Evolutionary conservation across 2,797 vertebrate species (phyloP).

Genomic region (Myoxocephalus aenaeus): DNA sequence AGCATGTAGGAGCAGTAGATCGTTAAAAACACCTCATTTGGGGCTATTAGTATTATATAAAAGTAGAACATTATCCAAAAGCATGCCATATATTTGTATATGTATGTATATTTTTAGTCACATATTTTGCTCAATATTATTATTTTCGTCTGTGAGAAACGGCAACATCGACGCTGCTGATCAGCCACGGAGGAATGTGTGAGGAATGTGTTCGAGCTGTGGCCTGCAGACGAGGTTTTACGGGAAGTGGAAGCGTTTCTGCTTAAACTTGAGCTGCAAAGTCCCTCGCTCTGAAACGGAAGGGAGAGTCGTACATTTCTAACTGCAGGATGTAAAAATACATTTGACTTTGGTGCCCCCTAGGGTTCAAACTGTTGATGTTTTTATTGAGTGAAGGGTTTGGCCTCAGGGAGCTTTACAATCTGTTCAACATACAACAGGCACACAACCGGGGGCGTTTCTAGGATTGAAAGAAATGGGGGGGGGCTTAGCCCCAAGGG

Average conservation of each 20-base stretch:
- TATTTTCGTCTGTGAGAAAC: background rate
- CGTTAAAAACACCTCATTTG: background rate
- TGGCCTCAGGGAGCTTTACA: background rate
- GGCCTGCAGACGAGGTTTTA: background rate
- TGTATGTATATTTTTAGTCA: too few species aligned
- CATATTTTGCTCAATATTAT: background rate
- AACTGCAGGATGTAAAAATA: background rate
- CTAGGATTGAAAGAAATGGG: too few species aligned
- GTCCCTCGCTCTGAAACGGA: constrained; percentile 16
- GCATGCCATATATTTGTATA: background rate
- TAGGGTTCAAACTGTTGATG: constrained; percentile 11
- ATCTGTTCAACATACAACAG: background rate
- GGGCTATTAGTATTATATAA: background rate
- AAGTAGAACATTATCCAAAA: too few species aligned
- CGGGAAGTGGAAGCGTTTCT: constrained; percentile 16
- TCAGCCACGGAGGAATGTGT: constrained; percentile 12
- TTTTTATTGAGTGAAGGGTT: background rate
- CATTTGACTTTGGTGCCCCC: background rate
- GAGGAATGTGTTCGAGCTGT: constrained; percentile 9
- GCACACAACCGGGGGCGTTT: too few species aligned
- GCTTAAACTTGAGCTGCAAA: constrained; percentile 31
- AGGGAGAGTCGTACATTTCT: background rate
- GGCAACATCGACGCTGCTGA: background rate
- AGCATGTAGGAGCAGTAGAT: background rate
- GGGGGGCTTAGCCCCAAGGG: too few species aligned